phyloP scores from a whole-genome alignment of 1,140 invertebrate genomes.

The Nephila pilipes region DNA sequence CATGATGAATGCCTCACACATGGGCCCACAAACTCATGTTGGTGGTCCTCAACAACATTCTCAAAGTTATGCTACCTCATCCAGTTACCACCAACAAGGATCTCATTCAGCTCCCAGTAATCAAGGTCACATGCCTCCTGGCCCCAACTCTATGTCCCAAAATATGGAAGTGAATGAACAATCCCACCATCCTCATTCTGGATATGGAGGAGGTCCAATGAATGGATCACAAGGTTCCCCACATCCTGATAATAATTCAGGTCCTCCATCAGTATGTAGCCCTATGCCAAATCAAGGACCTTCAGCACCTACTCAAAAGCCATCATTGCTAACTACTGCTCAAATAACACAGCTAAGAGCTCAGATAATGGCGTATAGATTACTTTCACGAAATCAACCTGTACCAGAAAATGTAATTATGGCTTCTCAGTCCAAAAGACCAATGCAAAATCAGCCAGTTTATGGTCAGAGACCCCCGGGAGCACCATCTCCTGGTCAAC shows the following conservation, averaged over 20 bases:
- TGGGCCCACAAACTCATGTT: constrained; percentile 47
- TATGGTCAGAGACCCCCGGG: constrained; percentile 68
- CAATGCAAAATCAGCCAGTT: constrained; percentile 73
- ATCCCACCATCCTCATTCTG: constrained; percentile 61
- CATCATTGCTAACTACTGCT: constrained; percentile 84
- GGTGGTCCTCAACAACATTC: constrained; percentile 44
- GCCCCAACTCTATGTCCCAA: constrained; percentile 4
- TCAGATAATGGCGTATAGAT: constrained; percentile 97
- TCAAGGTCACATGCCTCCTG: constrained; percentile 46
- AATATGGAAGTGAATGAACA: constrained; percentile 59
- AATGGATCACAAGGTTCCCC: constrained; percentile 63
- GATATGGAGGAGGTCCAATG: constrained; percentile 36
- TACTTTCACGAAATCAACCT: constrained; percentile 94
- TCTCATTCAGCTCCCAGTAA: constrained; percentile 23
- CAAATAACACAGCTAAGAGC: constrained; percentile 93
- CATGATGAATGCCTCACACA: constrained; percentile 72
- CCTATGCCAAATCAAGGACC: constrained; percentile 56
- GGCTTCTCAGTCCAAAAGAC: constrained; percentile 86
- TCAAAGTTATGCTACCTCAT: constrained; percentile 45
- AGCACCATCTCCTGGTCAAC: constrained; percentile 65
- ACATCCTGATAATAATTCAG: constrained; percentile 57
- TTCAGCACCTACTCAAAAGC: constrained; percentile 33
- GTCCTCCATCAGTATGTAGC: constrained; percentile 13
- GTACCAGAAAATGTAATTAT: constrained; percentile 90
- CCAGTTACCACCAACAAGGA: constrained; percentile 65